Percentiles rank a stretch among this genome's conserved stretches.
Evolutionary conservation across 2,113 vertebrate genomes (phyloP).

Genomic region (Corvus cornix): DNA sequence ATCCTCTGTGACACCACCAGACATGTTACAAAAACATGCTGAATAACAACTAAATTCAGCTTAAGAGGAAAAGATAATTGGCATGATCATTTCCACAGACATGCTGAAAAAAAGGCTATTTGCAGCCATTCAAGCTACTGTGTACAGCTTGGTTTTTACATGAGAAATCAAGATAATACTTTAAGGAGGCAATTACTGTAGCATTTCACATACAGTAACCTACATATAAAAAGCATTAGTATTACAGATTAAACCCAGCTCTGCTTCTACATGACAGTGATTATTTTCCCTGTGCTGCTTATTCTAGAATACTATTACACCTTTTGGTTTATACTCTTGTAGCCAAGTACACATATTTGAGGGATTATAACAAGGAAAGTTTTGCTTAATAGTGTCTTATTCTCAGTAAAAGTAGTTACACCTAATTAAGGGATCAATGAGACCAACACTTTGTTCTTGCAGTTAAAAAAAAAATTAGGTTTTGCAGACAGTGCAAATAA

Average conservation of each 20-base stretch:
- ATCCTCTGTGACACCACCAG: conserved; percentile 30
- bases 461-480: background rate
- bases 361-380: background rate
- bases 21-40: background rate
- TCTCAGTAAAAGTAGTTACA: background rate
- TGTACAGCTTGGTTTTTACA: conserved; percentile 25
- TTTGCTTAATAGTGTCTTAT: background rate
- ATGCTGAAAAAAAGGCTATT: background rate
- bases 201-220: background rate
- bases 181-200: conserved; percentile 45
- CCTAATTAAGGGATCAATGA: conserved; percentile 24
- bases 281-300: conserved; percentile 12
- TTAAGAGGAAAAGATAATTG: conserved; percentile 42
- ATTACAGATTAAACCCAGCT: background rate
- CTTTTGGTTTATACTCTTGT: conserved; percentile 6
- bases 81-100: background rate
- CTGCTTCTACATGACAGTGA: conserved; percentile 24
- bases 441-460: background rate
- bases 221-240: conserved; percentile 18
- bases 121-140: background rate
- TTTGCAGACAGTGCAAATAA: background rate
- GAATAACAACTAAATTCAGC: conserved; percentile 54
- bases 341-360: background rate
- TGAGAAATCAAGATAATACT: conserved; percentile 46
- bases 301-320: background rate